Conservation (phyloP, 2,888 invertebrate species). For the Nemotelus nigrinus region DNA sequence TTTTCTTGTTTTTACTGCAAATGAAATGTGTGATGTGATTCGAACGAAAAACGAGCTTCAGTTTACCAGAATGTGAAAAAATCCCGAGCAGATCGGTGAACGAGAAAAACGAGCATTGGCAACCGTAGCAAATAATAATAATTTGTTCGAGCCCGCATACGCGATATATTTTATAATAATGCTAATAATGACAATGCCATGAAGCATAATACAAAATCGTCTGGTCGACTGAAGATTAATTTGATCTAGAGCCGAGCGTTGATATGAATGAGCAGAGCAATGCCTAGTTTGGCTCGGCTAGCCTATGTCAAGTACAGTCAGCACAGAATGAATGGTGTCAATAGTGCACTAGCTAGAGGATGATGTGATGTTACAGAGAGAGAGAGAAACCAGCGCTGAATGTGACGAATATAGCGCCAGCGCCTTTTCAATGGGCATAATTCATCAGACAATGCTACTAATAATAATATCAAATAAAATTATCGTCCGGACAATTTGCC, state of each 20-base stretch:
- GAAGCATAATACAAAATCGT: conserved; percentile 2
- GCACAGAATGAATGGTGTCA: no score
- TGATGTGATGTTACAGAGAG: no score
- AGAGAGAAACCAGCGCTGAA: not conserved
- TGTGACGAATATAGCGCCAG: conserved; percentile 34
- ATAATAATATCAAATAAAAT: conserved; percentile 41
- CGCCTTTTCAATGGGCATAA: conserved; percentile 38
- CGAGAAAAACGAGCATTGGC: conserved; percentile 1
- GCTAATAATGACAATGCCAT: conserved; percentile 35
- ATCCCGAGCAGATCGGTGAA: not conserved
- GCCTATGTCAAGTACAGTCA: not conserved
- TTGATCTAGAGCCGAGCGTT: not conserved
- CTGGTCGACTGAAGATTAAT: conserved; percentile 35
- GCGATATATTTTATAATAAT: conserved; percentile 33
- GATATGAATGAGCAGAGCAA: no score
- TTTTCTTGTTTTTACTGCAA: conserved; percentile 39
- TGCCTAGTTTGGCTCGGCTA: not conserved
- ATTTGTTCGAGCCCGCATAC: conserved; percentile 23
- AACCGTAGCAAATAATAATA: conserved; percentile 32
- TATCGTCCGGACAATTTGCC: not conserved
- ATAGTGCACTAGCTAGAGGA: no score
- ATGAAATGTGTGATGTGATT: conserved; percentile 39
- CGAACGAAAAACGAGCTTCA: conserved; percentile 27
- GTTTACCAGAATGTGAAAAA: not conserved
- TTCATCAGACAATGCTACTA: conserved; percentile 38